Base-by-base conservation (phyloP, 2,888 invertebrate genomes). In the Mechanitis mazaeus region DNA sequence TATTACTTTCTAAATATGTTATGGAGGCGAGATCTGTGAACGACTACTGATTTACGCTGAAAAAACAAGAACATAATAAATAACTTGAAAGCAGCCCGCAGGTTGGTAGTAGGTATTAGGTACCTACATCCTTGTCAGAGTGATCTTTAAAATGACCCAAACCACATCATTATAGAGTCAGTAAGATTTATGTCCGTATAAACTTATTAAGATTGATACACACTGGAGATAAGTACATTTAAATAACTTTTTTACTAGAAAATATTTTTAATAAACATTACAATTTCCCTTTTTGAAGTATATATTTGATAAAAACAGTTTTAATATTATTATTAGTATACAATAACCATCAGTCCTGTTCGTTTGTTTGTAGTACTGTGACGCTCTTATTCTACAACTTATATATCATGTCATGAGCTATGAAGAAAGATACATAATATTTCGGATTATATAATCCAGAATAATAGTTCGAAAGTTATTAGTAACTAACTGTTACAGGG, bases 91-190 rank as follows among this genome's bases (percentile, higher is more conserved):
- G 62, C 58, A 60, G 58, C 55, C 71, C 70, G 71, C 71, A 70
- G 74, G 35, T 35, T 5, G 35, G 78, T 78, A 20, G 20, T 20
- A 20, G 20, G 20, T 20, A 20, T 0, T 20, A 20, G 20, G 20
- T 20, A 20, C 20, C 20, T 20, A 75, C 74, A 69, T 78, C 72
- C 73, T 72, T 78, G 79, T 79, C 78, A 57, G 59, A 31, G 11
- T 7, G 31, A 7, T 74, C 68, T 69, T 67, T 69, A 72, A 64
- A 69, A 71, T 73, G 72, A 72, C 68, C 72, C 68, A 54, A 67
- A 70, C 70, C 72, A 68, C 68, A 66, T 72, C 73, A 74, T 77
- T 76, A 74, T 69, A 68, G 65, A 68, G 56, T 66, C 69, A 64
- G 54, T 55, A 58, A 56, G 56, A 59, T 50, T 60, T 60, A 63